These are phyloP conservation scores for Porites australiensis DNA, from an alignment of 64 coral and sea anemone species.

Conservation along the genomic window DNA sequence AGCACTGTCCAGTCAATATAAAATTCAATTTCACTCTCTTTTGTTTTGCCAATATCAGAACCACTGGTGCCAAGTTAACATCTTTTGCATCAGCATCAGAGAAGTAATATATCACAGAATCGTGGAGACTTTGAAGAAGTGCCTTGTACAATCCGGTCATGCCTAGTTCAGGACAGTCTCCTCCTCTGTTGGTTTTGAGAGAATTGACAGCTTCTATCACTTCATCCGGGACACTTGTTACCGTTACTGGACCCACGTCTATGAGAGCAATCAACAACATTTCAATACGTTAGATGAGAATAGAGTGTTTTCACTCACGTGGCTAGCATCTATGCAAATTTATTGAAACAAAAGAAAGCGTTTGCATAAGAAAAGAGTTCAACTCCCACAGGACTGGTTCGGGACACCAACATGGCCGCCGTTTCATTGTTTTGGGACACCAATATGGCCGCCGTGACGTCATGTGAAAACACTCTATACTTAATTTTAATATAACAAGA, in stretches of 20 bases:
- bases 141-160: conserved; percentile 68
- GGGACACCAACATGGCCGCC: too few relatives aligned
- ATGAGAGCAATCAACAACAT: neutral
- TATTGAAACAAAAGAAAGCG: too few relatives aligned
- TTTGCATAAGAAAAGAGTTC: too few relatives aligned
- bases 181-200: conserved; percentile 33
- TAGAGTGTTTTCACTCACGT: too few relatives aligned
- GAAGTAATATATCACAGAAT: conserved; percentile 79
- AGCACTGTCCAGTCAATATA: conserved; percentile 62
- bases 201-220: conserved; percentile 63
- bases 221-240: conserved; percentile 66
- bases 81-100: conserved; percentile 76
- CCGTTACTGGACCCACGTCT: conserved; percentile 75
- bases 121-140: conserved; percentile 59
- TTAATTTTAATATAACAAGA: too few relatives aligned
- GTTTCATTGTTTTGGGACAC: too few relatives aligned
- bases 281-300: neutral
- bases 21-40: conserved; percentile 64
- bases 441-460: too few relatives aligned
- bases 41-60: conserved; percentile 49
- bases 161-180: conserved; percentile 78
- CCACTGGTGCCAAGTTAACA: conserved; percentile 20
- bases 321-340: too few relatives aligned
- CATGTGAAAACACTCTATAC: too few relatives aligned
- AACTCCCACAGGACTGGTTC: too few relatives aligned